Evolutionary conservation across 2,797 vertebrate genomes (phyloP).

Genomic region (Manis crassicaudata): DNA sequence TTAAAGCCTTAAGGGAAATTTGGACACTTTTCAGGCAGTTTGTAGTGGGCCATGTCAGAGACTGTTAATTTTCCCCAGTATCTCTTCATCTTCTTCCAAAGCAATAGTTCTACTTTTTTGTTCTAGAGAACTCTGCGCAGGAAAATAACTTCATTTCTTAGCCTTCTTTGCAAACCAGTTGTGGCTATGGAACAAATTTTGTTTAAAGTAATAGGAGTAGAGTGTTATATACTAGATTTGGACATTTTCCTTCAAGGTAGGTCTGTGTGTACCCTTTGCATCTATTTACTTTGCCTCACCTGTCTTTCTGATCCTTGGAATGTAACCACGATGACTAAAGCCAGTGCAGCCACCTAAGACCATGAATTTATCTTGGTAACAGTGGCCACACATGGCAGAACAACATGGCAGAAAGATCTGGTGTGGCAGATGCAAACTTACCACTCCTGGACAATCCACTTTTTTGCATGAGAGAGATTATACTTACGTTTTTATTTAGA

Average conservation of each 20-base stretch:
- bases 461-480: neutral
- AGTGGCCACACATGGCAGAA: neutral
- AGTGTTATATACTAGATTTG: neutral
- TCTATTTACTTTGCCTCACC: neutral
- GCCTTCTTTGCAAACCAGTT: neutral
- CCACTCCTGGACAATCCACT: neutral
- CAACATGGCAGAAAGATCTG: neutral
- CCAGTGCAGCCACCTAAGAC: too few species aligned
- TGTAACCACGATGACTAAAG: neutral
- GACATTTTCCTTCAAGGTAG: neutral
- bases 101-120: neutral
- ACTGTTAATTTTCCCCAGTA: neutral
- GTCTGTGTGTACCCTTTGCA: neutral
- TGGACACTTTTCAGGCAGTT: neutral
- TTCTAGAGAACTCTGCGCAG: neutral
- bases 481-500: neutral
- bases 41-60: neutral
- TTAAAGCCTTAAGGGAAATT: conserved; percentile 20
- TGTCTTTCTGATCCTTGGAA: neutral
- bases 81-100: neutral
- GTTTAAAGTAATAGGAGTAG: neutral
- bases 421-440: neutral
- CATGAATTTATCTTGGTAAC: neutral
- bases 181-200: neutral
- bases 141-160: conserved; percentile 15